Evolutionary conservation across 2,888 invertebrate species (phyloP).

Genomic region (Eupithecia centaureata): DNA sequence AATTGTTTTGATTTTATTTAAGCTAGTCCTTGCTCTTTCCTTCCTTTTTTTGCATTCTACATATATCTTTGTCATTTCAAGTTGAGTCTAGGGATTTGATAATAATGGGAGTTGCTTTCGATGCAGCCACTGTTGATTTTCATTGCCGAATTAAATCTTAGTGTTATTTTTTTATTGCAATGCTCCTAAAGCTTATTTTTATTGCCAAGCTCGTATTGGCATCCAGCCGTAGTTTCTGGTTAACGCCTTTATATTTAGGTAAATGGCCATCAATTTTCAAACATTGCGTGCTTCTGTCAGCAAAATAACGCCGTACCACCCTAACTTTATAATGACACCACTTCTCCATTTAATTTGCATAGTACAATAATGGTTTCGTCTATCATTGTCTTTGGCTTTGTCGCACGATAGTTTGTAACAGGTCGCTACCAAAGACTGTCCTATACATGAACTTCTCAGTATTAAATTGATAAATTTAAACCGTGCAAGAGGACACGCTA

Average conservation of each 20-base stretch:
- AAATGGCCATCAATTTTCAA: conserved; percentile 46
- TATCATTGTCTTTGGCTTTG: conserved; percentile 55
- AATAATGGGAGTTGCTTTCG: too few species aligned
- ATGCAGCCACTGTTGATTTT: too few species aligned
- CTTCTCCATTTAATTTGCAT: conserved; percentile 79
- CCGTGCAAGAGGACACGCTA: not conserved
- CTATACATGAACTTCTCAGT: conserved; percentile 24
- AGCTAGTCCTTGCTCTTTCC: too few species aligned
- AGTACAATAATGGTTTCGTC: conserved; percentile 66
- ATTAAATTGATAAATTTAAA: conserved; percentile 7
- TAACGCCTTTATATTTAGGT: conserved; percentile 13
- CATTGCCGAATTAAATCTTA: too few species aligned
- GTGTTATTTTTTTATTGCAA: too few species aligned
- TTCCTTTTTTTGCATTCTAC: too few species aligned
- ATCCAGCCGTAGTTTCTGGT: not conserved
- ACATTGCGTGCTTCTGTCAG: conserved; percentile 62
- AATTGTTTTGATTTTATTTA: too few species aligned
- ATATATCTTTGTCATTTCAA: too few species aligned
- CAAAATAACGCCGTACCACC: conserved; percentile 71
- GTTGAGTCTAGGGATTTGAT: too few species aligned
- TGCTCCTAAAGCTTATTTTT: too few species aligned
- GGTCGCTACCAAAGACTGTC: conserved; percentile 51
- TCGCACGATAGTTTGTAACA: conserved; percentile 54
- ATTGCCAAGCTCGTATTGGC: not conserved
- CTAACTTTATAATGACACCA: conserved; percentile 69